A percentile compares a stretch with the other conserved stretches of the same genome.
Evolutionary conservation across 2,888 invertebrate genomes (phyloP).

Genomic region (Campoletis raptor): DNA sequence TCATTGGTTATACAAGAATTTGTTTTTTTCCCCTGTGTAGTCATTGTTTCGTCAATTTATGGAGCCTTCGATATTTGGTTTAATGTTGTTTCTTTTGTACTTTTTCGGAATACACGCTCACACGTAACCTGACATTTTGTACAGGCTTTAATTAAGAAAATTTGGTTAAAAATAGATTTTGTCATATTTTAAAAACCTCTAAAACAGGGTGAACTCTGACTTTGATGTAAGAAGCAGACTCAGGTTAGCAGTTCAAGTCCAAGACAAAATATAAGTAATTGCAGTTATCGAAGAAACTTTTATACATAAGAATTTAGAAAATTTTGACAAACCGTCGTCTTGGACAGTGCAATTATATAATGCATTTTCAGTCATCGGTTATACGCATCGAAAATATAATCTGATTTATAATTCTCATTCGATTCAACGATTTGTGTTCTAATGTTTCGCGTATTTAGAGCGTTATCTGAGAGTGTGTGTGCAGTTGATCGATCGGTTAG

Average conservation of each 20-base stretch:
- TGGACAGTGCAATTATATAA: background rate
- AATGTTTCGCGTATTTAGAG: slow-evolving; percentile 30
- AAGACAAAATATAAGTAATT: background rate
- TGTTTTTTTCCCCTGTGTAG: too few relatives aligned
- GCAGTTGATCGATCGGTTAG: slow-evolving; percentile 46
- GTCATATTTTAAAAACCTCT: too few relatives aligned
- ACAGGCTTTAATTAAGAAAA: too few relatives aligned
- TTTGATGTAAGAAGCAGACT: background rate
- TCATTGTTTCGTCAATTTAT: too few relatives aligned
- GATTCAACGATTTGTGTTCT: slow-evolving; percentile 12
- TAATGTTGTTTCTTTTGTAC: too few relatives aligned
- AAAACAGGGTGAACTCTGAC: background rate
- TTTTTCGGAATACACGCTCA: too few relatives aligned
- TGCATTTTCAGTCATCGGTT: background rate
- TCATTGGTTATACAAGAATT: too few relatives aligned
- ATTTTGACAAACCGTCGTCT: background rate
- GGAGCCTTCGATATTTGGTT: too few relatives aligned
- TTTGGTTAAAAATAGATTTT: too few relatives aligned
- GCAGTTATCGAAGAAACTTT: background rate
- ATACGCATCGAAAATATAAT: background rate
- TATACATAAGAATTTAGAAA: background rate
- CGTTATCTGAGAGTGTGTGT: slow-evolving; percentile 20
- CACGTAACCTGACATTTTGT: too few relatives aligned
- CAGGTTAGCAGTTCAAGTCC: background rate
- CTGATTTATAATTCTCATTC: slow-evolving; percentile 5